Percentiles rank a stretch among this genome's conserved stretches.
Evolutionary conservation across 2,888 invertebrate genomes (phyloP).

Genomic region (Margaritifera margaritifera): DNA sequence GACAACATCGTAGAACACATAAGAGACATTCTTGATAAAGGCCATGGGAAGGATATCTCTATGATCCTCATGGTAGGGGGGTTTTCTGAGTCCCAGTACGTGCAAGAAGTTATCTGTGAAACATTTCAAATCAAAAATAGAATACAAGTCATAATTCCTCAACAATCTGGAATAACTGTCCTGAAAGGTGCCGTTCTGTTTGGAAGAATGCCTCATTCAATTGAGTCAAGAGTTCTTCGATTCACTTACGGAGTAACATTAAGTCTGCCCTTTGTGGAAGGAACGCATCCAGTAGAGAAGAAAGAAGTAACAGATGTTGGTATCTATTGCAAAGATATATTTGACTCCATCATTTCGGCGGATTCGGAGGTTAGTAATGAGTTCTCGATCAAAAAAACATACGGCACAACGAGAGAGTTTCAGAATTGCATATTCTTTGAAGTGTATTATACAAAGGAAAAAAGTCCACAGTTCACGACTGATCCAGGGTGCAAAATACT

Average conservation of each 20-base stretch:
- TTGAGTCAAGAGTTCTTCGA: slow-evolving; percentile 5
- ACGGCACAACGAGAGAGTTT: too few species aligned
- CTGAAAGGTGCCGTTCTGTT: slow-evolving; percentile 21
- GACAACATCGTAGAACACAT: slow-evolving; percentile 14
- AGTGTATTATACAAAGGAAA: too few species aligned
- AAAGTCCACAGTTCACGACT: too few species aligned
- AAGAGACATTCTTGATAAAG: slow-evolving; percentile 10
- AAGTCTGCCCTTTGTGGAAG: slow-evolving; percentile 8
- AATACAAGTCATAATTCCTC: slow-evolving; percentile 9
- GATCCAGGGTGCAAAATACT: too few species aligned
- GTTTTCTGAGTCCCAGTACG: slow-evolving; percentile 20
- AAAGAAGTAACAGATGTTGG: slow-evolving; percentile 1
- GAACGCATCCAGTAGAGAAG: slow-evolving; percentile 7
- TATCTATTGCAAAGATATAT: slow-evolving; percentile 15
- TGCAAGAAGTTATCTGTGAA: slow-evolving; percentile 13
- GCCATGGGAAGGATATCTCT: slow-evolving; percentile 8
- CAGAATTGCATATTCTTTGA: too few species aligned
- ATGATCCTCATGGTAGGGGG: slow-evolving; percentile 26
- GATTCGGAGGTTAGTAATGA: too few species aligned
- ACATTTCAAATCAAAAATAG: slow-evolving; percentile 3
- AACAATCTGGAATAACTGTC: slow-evolving; percentile 19
- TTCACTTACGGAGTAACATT: slow-evolving; percentile 23
- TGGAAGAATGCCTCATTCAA: slow-evolving; percentile 14
- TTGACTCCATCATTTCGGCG: not conserved
- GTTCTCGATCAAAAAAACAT: too few species aligned